phyloP scores from a whole-genome alignment of 2,888 invertebrate genomes.

The Drosophila subsilvestris region DNA sequence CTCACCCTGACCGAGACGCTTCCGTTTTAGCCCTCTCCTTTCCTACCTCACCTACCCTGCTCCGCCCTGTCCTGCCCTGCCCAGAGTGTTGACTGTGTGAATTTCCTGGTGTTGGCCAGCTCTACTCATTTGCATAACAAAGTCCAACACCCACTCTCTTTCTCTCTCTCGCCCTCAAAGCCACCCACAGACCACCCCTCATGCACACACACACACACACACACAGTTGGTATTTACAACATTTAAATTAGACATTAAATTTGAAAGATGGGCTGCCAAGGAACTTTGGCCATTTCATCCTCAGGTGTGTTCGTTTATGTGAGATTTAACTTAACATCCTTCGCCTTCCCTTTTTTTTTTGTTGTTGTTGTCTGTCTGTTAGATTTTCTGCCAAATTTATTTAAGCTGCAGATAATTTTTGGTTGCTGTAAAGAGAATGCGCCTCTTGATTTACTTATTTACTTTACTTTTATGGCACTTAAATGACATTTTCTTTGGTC shows the following conservation, averaged over 20 bases:
- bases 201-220: conserved; percentile 8
- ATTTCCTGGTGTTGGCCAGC: conserved; percentile 54
- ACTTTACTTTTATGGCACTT: conserved; percentile 73
- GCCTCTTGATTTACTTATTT: conserved; percentile 71
- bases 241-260: conserved; percentile 79
- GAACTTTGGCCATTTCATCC: conserved; percentile 53
- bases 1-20: conserved; percentile 13
- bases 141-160: conserved; percentile 56
- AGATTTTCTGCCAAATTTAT: conserved; percentile 51
- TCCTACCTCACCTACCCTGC: conserved; percentile 36
- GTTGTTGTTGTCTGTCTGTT: conserved; percentile 1
- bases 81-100: conserved; percentile 72
- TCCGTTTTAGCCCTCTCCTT: conserved; percentile 7
- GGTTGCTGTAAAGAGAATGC: conserved; percentile 30
- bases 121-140: conserved; percentile 77
- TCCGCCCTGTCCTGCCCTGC: conserved; percentile 21
- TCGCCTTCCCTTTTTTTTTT: conserved; percentile 1
- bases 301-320: conserved; percentile 51
- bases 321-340: conserved; percentile 21
- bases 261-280: conserved; percentile 75
- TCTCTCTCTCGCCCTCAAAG: conserved; percentile 1
- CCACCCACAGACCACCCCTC: conserved; percentile 1
- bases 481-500: conserved; percentile 60
- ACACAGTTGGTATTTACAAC: conserved; percentile 68
- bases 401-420: conserved; percentile 70